These are phyloP conservation scores for Neotoma lepida DNA, from an alignment of 2,113 vertebrate species.

Conservation along the genomic window DNA sequence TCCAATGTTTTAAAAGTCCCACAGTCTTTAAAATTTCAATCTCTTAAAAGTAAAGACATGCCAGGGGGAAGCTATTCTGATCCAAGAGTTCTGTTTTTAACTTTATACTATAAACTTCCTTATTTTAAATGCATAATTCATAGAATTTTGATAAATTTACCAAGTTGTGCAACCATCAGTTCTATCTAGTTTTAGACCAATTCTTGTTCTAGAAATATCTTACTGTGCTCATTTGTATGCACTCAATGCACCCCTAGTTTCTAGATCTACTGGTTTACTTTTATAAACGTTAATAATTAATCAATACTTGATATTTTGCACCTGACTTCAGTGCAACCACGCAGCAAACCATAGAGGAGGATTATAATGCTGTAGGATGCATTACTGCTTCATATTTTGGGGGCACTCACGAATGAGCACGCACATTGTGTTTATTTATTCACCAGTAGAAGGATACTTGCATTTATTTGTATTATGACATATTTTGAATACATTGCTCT, in stretches of 20 bases:
- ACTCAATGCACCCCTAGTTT: not conserved
- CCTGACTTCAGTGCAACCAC: not conserved
- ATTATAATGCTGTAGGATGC: not conserved
- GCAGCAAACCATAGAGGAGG: not conserved
- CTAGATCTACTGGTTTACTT: not conserved
- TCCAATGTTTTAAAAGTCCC: not conserved
- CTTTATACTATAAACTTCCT: not conserved
- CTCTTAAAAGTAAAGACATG: not conserved
- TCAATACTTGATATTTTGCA: not conserved
- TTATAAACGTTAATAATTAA: not conserved
- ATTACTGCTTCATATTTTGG: not conserved
- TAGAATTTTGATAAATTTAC: not conserved
- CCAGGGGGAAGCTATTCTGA: not conserved
- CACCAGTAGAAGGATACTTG: not conserved
- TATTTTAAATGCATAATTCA: not conserved
- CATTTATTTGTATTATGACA: no score
- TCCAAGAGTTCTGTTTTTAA: not conserved
- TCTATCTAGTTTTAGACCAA: not conserved
- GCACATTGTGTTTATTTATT: not conserved
- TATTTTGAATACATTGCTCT: not conserved
- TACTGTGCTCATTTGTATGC: not conserved
- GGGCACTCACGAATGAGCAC: not conserved
- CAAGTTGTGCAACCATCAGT: not conserved
- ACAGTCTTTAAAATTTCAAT: not conserved
- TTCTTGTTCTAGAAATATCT: not conserved